Percentiles rank a stretch among this genome's conserved stretches.
Conservation (phyloP, 1,140 invertebrate species). For the Scaptomyza hsui region DNA sequence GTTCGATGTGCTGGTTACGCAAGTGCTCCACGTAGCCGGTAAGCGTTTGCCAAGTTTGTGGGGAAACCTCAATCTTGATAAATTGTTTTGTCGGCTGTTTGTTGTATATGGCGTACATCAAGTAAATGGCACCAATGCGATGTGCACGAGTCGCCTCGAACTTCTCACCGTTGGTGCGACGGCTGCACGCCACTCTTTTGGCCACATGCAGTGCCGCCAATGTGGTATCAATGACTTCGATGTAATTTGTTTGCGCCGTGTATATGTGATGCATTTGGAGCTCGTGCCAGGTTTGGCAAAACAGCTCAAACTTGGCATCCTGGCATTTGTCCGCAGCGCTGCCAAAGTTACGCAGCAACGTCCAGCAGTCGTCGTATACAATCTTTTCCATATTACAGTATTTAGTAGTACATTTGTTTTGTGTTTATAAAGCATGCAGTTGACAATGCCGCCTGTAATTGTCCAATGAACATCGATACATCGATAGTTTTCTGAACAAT, state of each 20-base stretch:
- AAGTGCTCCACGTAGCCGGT: conserved; percentile 38
- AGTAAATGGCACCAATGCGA: conserved; percentile 61
- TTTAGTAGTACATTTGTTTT: not conserved
- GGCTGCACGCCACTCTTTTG: conserved; percentile 60
- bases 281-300: conserved; percentile 61
- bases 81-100: conserved; percentile 74
- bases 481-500: no score
- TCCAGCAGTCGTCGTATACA: conserved; percentile 62
- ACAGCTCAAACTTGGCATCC: conserved; percentile 48
- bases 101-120: conserved; percentile 71
- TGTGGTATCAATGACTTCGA: conserved; percentile 71
- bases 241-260: conserved; percentile 57
- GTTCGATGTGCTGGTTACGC: not conserved
- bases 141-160: conserved; percentile 34
- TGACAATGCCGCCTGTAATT: not conserved
- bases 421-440: no score
- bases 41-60: conserved; percentile 56
- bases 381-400: conserved; percentile 44
- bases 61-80: conserved; percentile 63
- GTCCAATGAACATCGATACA: not conserved
- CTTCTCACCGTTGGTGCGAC: conserved; percentile 48
- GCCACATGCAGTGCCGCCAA: conserved; percentile 60
- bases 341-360: conserved; percentile 48
- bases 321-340: conserved; percentile 19
- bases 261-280: conserved; percentile 66